Conservation (phyloP, 1,140 invertebrate genomes). For the Drosophila melanica region DNA sequence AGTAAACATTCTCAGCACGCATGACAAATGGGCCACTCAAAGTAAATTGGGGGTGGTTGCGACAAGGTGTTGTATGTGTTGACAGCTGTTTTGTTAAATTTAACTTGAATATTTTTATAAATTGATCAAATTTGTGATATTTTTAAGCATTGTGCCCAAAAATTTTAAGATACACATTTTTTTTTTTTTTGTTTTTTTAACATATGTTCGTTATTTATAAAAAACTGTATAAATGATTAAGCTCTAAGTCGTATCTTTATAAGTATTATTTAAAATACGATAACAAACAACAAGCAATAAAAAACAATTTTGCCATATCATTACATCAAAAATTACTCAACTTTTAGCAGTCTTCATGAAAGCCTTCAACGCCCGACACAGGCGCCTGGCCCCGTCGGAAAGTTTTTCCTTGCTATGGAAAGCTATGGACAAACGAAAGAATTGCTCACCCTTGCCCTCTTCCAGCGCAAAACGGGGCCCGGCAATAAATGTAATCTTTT, state of each 20-base stretch:
- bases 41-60: not conserved
- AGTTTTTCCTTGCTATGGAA: slow-evolving; percentile 82
- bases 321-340: slow-evolving; percentile 11
- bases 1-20: slow-evolving; percentile 47
- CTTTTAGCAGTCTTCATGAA: slow-evolving; percentile 37
- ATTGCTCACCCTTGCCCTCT: slow-evolving; percentile 80
- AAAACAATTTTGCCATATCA: slow-evolving; percentile 60
- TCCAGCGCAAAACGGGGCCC: slow-evolving; percentile 84
- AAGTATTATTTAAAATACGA: slow-evolving; percentile 62
- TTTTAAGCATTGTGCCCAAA: slow-evolving; percentile 78
- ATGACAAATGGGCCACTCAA: slow-evolving; percentile 45
- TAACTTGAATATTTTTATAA: slow-evolving; percentile 63
- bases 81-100: slow-evolving; percentile 45
- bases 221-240: slow-evolving; percentile 57
- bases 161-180: slow-evolving; percentile 53
- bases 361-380: slow-evolving; percentile 53
- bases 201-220: slow-evolving; percentile 62
- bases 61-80: slow-evolving; percentile 27
- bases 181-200: slow-evolving; percentile 27
- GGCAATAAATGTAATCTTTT: slow-evolving; percentile 84
- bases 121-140: slow-evolving; percentile 76
- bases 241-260: slow-evolving; percentile 66
- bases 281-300: slow-evolving; percentile 40
- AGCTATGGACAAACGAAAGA: slow-evolving; percentile 84
- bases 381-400: slow-evolving; percentile 51